Conservation (phyloP, 2,113 vertebrate genomes). For the Petroica traversi region DNA sequence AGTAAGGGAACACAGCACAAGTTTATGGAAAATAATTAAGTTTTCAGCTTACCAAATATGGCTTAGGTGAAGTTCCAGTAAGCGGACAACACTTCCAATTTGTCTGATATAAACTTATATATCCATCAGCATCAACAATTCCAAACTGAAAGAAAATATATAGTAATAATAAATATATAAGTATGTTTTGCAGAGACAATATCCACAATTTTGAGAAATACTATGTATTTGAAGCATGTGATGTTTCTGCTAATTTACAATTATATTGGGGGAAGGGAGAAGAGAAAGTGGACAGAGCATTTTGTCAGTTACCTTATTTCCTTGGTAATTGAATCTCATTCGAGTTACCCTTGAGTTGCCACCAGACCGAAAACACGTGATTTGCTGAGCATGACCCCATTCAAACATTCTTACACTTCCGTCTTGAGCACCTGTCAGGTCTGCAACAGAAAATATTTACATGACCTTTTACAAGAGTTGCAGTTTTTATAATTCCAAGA, state of each 20-base stretch:
- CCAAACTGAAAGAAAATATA: constrained; percentile 82
- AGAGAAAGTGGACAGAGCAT: not conserved
- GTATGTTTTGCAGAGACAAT: not conserved
- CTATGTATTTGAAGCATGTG: not conserved
- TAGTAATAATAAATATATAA: not conserved
- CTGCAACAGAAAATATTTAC: constrained; percentile 68
- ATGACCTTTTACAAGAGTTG: not conserved
- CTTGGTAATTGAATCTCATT: constrained; percentile 96
- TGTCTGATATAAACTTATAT: constrained; percentile 95
- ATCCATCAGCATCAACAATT: constrained; percentile 94
- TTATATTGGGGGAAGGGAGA: fast-evolving
- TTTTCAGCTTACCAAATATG: constrained; percentile 86
- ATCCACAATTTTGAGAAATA: not conserved
- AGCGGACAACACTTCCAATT: constrained; percentile 85
- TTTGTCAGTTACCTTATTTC: constrained; percentile 87
- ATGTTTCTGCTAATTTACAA: not conserved
- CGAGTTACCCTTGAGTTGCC: constrained; percentile 93
- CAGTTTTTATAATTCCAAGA: not conserved
- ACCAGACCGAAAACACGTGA: constrained; percentile 93
- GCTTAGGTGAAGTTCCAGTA: constrained; percentile 86
- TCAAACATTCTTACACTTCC: constrained; percentile 98
- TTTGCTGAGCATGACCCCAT: constrained; percentile 98
- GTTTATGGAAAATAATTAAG: not conserved
- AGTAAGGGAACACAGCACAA: not conserved
- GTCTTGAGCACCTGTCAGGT: constrained; percentile 95